Evolutionary conservation across 2,888 invertebrate species (phyloP).

Genomic region (Drosophila gaucha): DNA sequence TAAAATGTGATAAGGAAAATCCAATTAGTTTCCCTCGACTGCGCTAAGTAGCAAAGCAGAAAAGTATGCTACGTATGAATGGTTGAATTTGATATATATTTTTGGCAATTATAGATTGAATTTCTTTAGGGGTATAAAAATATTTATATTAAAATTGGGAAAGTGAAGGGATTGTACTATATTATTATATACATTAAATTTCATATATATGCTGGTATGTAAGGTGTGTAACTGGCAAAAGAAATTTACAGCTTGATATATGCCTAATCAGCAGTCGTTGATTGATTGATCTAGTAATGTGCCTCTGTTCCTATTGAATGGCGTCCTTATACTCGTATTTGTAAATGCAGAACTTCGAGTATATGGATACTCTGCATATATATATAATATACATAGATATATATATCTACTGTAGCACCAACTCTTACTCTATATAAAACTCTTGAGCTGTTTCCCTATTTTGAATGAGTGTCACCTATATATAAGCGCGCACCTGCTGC

Average conservation of each 20-base stretch:
- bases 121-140: neutral
- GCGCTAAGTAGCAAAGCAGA: slow-evolving; percentile 11
- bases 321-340: neutral
- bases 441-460: neutral
- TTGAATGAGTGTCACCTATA: neutral
- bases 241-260: too few relatives aligned
- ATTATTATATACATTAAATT: too few relatives aligned
- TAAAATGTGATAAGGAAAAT: slow-evolving; percentile 23
- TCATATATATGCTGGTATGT: too few relatives aligned
- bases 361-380: too few relatives aligned
- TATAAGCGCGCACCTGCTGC: slow-evolving; percentile 8
- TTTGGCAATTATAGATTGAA: neutral
- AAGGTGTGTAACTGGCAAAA: too few relatives aligned
- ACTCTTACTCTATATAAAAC: neutral
- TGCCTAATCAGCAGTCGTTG: too few relatives aligned
- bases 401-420: neutral
- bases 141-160: too few relatives aligned
- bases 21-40: slow-evolving; percentile 21
- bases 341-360: neutral
- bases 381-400: too few relatives aligned
- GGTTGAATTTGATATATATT: neutral
- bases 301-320: too few relatives aligned
- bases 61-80: neutral
- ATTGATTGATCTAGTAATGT: too few relatives aligned
- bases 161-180: too few relatives aligned